These are phyloP conservation scores for Himalopsyche phryganea DNA, from an alignment of 1,140 invertebrate species.

Conservation along the genomic window DNA sequence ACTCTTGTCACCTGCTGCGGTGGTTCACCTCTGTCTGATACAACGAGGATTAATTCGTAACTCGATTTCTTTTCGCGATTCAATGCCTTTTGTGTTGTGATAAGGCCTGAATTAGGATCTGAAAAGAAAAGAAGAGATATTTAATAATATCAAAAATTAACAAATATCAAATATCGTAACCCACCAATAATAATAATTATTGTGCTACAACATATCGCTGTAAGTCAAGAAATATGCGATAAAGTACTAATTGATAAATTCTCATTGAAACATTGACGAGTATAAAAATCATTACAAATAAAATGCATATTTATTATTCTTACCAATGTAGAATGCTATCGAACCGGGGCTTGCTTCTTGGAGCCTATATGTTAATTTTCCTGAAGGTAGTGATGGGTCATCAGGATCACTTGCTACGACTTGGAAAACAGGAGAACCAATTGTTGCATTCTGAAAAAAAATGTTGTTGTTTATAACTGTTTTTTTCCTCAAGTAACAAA, in stretches of 20 bases:
- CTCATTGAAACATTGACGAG: too few relatives aligned
- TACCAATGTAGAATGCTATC: slow-evolving; percentile 62
- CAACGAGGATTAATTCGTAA: slow-evolving; percentile 72
- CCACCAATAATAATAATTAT: too few relatives aligned
- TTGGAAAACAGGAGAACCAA: slow-evolving; percentile 73
- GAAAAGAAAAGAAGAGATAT: slow-evolving; percentile 9
- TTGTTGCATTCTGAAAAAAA: slow-evolving; percentile 61
- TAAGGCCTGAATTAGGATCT: slow-evolving; percentile 65
- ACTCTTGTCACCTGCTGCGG: slow-evolving; percentile 71
- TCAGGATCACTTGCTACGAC: slow-evolving; percentile 76
- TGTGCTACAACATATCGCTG: too few relatives aligned
- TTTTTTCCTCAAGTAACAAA: too few relatives aligned
- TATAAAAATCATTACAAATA: too few relatives aligned
- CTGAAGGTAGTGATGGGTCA: slow-evolving; percentile 69
- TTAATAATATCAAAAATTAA: slow-evolving; percentile 1
- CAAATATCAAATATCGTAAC: too few relatives aligned
- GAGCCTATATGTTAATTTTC: slow-evolving; percentile 69
- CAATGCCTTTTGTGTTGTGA: slow-evolving; percentile 64
- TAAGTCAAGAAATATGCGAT: too few relatives aligned
- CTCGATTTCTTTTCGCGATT: slow-evolving; percentile 70
- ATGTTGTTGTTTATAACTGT: too few relatives aligned
- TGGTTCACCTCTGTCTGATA: slow-evolving; percentile 70
- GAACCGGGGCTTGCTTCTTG: slow-evolving; percentile 66
- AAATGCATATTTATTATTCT: too few relatives aligned
- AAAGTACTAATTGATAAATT: too few relatives aligned